A percentile compares a stretch with the other conserved stretches of the same genome.
phyloP scores from a whole-genome alignment of 2,888 invertebrate species.

The Rhorus exstirpatorius region DNA sequence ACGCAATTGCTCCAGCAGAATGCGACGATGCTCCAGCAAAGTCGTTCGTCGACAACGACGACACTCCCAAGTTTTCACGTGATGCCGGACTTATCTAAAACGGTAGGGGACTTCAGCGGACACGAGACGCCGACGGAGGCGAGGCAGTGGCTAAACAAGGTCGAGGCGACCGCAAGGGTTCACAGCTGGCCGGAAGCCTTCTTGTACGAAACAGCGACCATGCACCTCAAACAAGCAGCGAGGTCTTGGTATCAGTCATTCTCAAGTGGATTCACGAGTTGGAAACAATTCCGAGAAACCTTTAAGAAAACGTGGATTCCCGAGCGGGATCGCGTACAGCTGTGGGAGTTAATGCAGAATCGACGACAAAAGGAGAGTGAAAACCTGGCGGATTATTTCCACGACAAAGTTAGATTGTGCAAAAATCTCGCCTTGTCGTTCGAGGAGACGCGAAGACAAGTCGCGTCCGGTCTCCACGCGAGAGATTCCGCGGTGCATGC shows the following conservation, averaged over 20 bases:
- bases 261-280: conserved; percentile 47
- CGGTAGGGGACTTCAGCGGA: conserved; percentile 57
- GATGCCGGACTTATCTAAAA: conserved; percentile 68
- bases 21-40: conserved; percentile 24
- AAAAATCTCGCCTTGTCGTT: conserved; percentile 57
- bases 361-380: conserved; percentile 54
- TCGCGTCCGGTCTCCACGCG: conserved; percentile 52
- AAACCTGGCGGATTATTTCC: conserved; percentile 62
- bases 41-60: conserved; percentile 2
- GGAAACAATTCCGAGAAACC: conserved; percentile 43
- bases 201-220: conserved; percentile 57
- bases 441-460: conserved; percentile 57
- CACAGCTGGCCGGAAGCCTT: conserved; percentile 64
- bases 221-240: conserved; percentile 58
- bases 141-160: conserved; percentile 60
- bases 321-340: conserved; percentile 47
- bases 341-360: conserved; percentile 58
- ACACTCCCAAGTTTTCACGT: conserved; percentile 55
- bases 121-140: conserved; percentile 60
- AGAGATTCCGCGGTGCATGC: conserved; percentile 60
- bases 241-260: conserved; percentile 55
- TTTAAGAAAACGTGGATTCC: conserved; percentile 58
- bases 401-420: conserved; percentile 66
- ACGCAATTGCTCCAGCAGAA: conserved; percentile 45
- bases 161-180: conserved; percentile 59